Evolutionary conservation across 2,113 vertebrate genomes (phyloP).

Genomic region (Arenaria interpres): DNA sequence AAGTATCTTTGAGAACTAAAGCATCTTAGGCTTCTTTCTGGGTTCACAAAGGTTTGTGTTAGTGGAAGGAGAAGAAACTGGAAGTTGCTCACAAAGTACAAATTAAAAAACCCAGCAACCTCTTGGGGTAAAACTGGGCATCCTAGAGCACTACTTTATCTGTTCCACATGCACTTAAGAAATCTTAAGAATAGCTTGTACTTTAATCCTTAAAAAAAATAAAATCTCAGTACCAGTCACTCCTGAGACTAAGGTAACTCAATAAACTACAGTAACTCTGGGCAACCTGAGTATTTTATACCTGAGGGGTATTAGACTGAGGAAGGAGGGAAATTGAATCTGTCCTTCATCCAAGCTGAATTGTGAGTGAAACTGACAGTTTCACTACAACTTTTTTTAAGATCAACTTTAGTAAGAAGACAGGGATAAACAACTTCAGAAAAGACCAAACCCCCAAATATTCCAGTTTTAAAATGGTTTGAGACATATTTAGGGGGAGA

Average conservation of each 20-base stretch:
- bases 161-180: background rate
- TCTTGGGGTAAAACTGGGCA: background rate
- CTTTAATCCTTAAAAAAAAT: background rate
- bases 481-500: background rate
- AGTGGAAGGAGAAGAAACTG: background rate
- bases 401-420: background rate
- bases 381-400: background rate
- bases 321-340: background rate
- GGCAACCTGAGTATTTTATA: background rate
- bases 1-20: background rate
- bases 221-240: background rate
- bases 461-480: background rate
- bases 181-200: background rate
- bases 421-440: background rate
- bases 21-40: fast-evolving
- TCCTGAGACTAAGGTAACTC: background rate
- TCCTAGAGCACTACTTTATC: background rate
- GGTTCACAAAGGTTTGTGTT: background rate
- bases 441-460: background rate
- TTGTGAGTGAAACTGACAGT: background rate
- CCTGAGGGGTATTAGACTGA: background rate
- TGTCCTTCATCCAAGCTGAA: background rate
- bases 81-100: background rate
- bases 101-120: background rate
- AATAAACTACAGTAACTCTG: background rate